Percentiles rank a stretch among this genome's conserved stretches.
Conservation (phyloP, 2,113 vertebrate genomes). For the Pampusana beccarii region DNA sequence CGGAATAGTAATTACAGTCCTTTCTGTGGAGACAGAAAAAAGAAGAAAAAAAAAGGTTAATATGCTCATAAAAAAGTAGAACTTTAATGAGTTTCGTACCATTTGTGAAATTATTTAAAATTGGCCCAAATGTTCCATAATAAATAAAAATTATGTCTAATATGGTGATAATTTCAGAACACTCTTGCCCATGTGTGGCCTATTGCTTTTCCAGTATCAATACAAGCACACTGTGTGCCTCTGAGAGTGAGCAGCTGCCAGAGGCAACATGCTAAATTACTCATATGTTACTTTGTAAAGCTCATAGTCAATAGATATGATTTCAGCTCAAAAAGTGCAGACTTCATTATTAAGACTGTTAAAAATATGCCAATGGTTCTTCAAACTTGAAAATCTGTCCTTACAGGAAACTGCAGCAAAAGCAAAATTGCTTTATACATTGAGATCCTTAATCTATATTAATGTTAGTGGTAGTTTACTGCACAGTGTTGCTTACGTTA, state of each 20-base stretch:
- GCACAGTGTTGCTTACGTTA: background rate
- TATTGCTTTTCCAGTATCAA: background rate
- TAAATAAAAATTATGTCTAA: background rate
- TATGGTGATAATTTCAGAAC: background rate
- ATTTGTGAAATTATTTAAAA: background rate
- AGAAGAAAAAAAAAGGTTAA: background rate
- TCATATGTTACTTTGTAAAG: background rate
- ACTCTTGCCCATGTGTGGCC: background rate
- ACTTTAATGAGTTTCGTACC: background rate
- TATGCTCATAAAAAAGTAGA: background rate
- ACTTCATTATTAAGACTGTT: background rate
- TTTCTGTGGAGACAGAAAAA: conserved; percentile 73
- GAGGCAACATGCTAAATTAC: background rate
- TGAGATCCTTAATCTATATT: background rate
- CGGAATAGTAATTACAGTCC: conserved; percentile 80
- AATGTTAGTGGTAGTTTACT: background rate
- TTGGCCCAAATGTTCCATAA: background rate
- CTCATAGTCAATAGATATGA: background rate
- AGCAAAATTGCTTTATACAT: background rate
- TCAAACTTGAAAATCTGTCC: background rate
- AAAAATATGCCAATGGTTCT: background rate
- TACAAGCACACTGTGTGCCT: background rate
- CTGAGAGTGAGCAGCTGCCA: background rate
- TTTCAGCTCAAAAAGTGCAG: background rate
- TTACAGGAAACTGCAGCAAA: background rate